These are phyloP conservation scores for Petroica traversi DNA, from an alignment of 2,113 vertebrate species.

Conservation along the genomic window DNA sequence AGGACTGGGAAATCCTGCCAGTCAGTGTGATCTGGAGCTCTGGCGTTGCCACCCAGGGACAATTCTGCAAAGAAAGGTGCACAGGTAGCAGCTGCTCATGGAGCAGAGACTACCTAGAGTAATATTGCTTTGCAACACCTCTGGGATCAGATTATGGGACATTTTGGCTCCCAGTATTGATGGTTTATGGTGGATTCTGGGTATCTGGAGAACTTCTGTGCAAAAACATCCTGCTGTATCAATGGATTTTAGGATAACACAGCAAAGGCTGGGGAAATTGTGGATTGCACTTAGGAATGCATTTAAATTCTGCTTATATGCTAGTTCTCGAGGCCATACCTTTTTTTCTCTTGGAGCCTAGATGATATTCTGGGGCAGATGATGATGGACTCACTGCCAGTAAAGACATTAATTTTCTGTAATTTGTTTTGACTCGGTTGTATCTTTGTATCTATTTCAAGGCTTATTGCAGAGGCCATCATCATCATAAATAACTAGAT, in stretches of 20 bases:
- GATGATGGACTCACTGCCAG: background rate
- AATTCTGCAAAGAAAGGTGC: background rate
- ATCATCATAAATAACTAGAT: background rate
- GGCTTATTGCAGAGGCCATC: background rate
- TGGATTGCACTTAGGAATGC: background rate
- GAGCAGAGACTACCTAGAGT: background rate
- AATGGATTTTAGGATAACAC: background rate
- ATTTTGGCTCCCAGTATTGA: background rate
- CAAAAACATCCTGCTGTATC: background rate
- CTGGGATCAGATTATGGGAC: background rate
- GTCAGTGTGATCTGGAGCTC: background rate
- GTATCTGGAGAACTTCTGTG: background rate
- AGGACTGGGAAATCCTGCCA: background rate
- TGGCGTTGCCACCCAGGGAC: rapidly evolving
- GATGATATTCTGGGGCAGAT: background rate
- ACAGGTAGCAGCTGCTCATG: background rate
- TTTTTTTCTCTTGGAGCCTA: background rate
- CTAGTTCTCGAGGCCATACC: background rate
- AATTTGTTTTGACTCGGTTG: background rate
- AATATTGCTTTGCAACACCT: background rate
- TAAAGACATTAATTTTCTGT: background rate
- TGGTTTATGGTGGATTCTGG: background rate
- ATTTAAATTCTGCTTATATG: background rate
- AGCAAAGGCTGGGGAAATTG: background rate
- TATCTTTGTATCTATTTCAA: background rate